A percentile compares a stretch with the other conserved stretches of the same genome.
phyloP scores from a whole-genome alignment of 2,113 vertebrate species.

The Ameiurus melas region DNA sequence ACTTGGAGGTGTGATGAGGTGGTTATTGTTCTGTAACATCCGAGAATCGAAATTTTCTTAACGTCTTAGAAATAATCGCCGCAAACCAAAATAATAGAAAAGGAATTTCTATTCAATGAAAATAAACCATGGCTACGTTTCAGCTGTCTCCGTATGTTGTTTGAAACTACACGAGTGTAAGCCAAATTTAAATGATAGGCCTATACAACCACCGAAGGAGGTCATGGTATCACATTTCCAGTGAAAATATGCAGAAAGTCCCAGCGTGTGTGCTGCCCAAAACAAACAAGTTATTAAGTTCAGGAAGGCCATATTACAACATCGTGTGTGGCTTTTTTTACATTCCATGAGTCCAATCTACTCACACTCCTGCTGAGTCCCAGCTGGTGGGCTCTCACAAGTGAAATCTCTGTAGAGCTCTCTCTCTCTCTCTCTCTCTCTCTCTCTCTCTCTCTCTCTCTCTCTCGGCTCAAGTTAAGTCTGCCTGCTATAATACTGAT shows the following conservation, averaged over 20 bases:
- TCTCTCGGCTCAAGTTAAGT: not conserved
- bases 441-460: too few relatives aligned
- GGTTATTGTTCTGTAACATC: not conserved
- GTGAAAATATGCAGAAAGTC: not conserved
- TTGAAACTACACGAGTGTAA: not conserved
- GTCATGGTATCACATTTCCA: not conserved
- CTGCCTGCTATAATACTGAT: not conserved
- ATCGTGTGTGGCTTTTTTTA: not conserved
- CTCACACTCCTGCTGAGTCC: not conserved
- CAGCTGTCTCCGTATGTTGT: not conserved
- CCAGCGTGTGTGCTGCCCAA: not conserved
- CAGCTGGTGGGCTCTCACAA: not conserved
- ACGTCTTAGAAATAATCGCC: not conserved
- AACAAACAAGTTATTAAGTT: slow-evolving; percentile 1
- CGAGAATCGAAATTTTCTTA: not conserved
- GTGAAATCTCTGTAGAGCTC: not conserved
- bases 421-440: too few relatives aligned
- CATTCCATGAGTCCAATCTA: not conserved
- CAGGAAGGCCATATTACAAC: not conserved
- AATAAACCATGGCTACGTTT: not conserved
- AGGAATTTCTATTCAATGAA: not conserved
- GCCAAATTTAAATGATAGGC: not conserved
- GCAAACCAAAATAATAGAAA: not conserved
- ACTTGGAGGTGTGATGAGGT: not conserved
- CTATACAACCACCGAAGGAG: not conserved